These are phyloP conservation scores for Thaleichthys pacificus DNA, from an alignment of 2,797 vertebrate species.

Conservation along the genomic window DNA sequence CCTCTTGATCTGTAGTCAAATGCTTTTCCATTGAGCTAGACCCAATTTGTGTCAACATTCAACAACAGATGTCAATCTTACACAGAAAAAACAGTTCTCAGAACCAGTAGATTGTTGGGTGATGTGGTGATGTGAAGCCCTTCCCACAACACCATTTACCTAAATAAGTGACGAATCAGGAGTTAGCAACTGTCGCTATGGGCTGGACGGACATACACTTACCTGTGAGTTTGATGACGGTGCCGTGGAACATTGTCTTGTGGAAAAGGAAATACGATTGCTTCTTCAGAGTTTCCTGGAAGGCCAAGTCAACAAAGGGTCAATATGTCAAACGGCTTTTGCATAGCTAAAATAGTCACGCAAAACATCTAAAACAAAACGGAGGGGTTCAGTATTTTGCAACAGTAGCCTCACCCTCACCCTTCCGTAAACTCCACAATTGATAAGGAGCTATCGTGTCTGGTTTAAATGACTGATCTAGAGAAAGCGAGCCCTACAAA, in stretches of 20 bases:
- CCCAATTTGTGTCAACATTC: too few relatives aligned
- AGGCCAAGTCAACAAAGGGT: conserved; percentile 33
- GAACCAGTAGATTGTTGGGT: too few relatives aligned
- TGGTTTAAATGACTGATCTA: neutral
- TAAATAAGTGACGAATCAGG: neutral
- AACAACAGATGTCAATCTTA: too few relatives aligned
- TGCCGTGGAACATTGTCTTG: conserved; percentile 72
- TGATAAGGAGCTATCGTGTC: neutral
- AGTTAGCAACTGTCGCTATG: neutral
- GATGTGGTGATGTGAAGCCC: neutral
- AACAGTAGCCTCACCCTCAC: too few relatives aligned
- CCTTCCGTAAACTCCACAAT: too few relatives aligned
- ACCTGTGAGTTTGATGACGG: conserved; percentile 59
- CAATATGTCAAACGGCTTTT: neutral
- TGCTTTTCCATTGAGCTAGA: too few relatives aligned
- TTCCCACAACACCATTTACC: neutral
- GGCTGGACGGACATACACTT: conserved; percentile 24
- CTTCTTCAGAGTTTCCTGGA: conserved; percentile 46
- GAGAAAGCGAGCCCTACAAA: neutral
- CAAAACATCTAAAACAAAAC: neutral
- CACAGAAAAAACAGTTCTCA: too few relatives aligned
- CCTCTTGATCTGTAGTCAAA: too few relatives aligned
- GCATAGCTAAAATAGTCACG: neutral
- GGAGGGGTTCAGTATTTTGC: too few relatives aligned
- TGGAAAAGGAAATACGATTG: conserved; percentile 46